Base-by-base conservation (phyloP, 2,888 invertebrate genomes). In the Vesta saturnalis region DNA sequence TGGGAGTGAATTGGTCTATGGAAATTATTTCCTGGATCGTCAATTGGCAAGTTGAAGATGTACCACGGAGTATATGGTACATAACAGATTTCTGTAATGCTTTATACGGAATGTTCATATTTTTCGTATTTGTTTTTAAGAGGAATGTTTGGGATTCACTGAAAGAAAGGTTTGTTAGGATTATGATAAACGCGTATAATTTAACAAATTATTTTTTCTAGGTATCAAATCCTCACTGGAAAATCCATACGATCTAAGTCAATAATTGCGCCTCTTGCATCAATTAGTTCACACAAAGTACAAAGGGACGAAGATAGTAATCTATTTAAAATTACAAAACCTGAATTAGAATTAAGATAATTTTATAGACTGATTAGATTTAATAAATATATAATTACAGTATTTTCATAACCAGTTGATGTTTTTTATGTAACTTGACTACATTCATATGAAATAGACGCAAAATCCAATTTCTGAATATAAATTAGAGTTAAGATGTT, bases 1-100 rank as follows among this genome's bases (percentile, higher is more conserved):
- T 94, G 94, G 95, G 94, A 0, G 90, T 94, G 15, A 94, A 92
- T 78, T 95, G 94, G 95, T 87, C 89, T 0, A 89, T 91, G 84
- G 94, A 94, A 80, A 87, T 94, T 59, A 84, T 94, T 65, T 92
- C 93, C 46, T 93, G 91, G 87, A 70, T 87, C 1, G 87, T 90
- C 15, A 75, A 76, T 19, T 78, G 79, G 80, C 66, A 72, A 58
- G 66, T 75, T 49, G 8, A 73, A 10, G 49, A 46, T 85, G 85
- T 0, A 77, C 85, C 8, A 85, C 85, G 0, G 73, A 81, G 81
- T 65, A 76, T 89, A 39, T 92, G 90, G 90, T 87, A 87, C 72
- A 77, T 89, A 47, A 87, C 89, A 1, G 92, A 92, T 75, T 84
- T 89, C 16, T 88, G 89, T 77, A 92, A 92, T 77, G 89, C 90